A percentile compares a stretch with the other conserved stretches of the same genome.
Evolutionary conservation across 2,888 invertebrate species (phyloP).

Genomic region (Chrysolina oricalcia): DNA sequence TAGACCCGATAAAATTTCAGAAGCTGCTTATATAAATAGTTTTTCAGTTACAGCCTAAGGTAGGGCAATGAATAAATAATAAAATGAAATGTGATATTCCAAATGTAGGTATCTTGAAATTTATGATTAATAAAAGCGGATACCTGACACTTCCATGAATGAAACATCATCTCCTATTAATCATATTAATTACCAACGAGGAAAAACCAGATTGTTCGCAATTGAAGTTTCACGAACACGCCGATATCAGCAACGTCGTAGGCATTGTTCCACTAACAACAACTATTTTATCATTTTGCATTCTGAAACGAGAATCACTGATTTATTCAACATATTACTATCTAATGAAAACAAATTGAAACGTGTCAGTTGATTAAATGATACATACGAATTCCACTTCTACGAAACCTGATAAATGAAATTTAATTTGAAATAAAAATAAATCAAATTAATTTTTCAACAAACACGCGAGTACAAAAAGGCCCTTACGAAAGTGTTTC

Average conservation of each 20-base stretch:
- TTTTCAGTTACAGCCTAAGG: not conserved
- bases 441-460: no score
- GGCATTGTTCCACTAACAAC: not conserved
- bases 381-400: no score
- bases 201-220: conserved; percentile 15
- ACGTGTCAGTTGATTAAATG: no score
- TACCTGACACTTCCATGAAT: conserved; percentile 24
- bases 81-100: not conserved
- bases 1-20: no score
- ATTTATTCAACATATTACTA: not conserved
- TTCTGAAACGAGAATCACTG: not conserved
- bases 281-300: conserved; percentile 5
- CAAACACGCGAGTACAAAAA: no score
- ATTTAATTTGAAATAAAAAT: no score
- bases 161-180: conserved; percentile 24
- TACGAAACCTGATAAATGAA: no score
- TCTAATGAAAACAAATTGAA: not conserved
- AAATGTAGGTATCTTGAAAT: not conserved
- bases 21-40: no score
- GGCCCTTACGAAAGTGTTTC: no score
- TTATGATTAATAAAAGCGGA: conserved; percentile 10
- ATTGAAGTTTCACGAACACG: not conserved
- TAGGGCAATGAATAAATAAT: not conserved
- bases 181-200: conserved; percentile 2
- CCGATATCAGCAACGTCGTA: conserved; percentile 9